These are phyloP conservation scores for Hydrotaea cyrtoneurina DNA, from an alignment of 2,888 invertebrate genomes.

Conservation along the genomic window DNA sequence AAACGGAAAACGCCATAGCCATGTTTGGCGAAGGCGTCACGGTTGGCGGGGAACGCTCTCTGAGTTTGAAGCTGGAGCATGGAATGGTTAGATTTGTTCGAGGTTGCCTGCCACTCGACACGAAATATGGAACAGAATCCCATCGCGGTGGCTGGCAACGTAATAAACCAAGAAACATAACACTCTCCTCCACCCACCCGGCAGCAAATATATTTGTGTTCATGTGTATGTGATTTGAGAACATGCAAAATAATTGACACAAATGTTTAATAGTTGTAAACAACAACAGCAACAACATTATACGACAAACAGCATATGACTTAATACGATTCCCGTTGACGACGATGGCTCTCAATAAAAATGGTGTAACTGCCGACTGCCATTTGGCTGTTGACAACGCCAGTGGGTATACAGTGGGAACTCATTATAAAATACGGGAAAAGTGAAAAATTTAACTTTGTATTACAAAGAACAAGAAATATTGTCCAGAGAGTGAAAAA, in stretches of 20 bases:
- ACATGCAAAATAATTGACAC: constrained; percentile 33
- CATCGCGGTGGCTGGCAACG: neutral
- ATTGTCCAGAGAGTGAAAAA: too few species aligned
- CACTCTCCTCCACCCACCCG: too few species aligned
- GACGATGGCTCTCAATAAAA: neutral
- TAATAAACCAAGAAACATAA: neutral
- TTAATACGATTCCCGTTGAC: neutral
- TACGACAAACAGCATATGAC: neutral
- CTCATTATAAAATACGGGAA: too few species aligned
- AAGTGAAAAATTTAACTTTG: too few species aligned
- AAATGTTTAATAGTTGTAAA: constrained; percentile 33
- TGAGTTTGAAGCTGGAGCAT: neutral
- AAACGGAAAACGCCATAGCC: too few species aligned
- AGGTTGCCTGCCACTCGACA: neutral
- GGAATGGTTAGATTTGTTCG: neutral
- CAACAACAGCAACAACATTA: neutral
- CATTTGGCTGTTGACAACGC: neutral
- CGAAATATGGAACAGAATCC: constrained; percentile 21
- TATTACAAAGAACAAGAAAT: too few species aligned
- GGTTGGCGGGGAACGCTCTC: neutral
- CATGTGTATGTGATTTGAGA: neutral
- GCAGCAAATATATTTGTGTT: neutral
- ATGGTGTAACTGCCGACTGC: neutral
- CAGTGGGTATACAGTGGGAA: neutral
- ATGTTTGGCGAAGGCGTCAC: neutral